Conservation (phyloP, 1,140 invertebrate genomes). For the Coelopa frigida region DNA sequence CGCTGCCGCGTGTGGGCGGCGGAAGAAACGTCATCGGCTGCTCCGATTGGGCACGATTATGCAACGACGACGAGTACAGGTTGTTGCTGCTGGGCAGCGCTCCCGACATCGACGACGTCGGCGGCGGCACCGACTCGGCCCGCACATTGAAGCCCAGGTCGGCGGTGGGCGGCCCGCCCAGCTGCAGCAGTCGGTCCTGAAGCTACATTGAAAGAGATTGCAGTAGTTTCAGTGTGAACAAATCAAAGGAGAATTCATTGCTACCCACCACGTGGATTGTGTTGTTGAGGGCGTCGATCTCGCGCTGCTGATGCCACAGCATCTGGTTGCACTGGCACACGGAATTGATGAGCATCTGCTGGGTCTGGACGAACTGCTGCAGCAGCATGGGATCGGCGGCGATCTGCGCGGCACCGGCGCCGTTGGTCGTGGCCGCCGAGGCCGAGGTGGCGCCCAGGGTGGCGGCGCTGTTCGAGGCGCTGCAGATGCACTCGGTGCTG, state of each 20-base stretch:
- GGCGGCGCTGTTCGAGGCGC: conserved; percentile 18
- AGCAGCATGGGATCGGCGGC: conserved; percentile 45
- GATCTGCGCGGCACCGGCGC: conserved; percentile 29
- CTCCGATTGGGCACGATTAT: conserved; percentile 39
- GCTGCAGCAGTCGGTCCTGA: conserved; percentile 30
- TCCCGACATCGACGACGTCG: conserved; percentile 11
- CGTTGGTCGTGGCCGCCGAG: conserved; percentile 18
- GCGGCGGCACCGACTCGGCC: conserved; percentile 37
- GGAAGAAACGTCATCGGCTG: conserved; percentile 23
- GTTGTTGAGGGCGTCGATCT: conserved; percentile 47
- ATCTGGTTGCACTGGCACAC: conserved; percentile 58
- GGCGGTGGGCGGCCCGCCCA: conserved; percentile 9
- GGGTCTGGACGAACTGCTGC: conserved; percentile 51
- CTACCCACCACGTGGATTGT: conserved; percentile 31
- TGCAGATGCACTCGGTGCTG: conserved; percentile 20
- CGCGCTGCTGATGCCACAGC: conserved; percentile 54
- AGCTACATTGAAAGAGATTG: conserved; percentile 21
- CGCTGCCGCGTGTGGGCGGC: conserved; percentile 22
- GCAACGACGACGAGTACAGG: conserved; percentile 21
- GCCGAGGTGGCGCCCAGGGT: conserved; percentile 6
- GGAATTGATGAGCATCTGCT: conserved; percentile 54
- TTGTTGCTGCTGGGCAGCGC: conserved; percentile 33
- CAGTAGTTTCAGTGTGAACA: not conserved
- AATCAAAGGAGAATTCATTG: conserved; percentile 1
- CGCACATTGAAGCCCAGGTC: conserved; percentile 26